Evolutionary conservation across 2,797 vertebrate genomes (phyloP).

Genomic region (Ctenochaetus hawaiiensis): DNA sequence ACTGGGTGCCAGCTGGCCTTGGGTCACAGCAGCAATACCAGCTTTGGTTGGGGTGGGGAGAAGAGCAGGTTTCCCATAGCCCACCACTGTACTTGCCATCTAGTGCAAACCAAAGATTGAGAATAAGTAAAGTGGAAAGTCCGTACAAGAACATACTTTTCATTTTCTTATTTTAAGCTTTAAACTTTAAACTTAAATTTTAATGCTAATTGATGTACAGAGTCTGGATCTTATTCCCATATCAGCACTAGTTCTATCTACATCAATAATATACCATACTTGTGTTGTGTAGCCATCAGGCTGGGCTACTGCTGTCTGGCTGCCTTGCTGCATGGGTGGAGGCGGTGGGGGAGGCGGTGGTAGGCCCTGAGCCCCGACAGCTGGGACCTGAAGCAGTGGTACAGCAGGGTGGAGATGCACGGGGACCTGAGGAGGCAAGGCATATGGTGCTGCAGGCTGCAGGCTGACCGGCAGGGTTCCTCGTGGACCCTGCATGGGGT

Average conservation of each 20-base stretch:
- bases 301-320: constrained; percentile 86
- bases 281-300: constrained; percentile 89
- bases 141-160: not conserved
- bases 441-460: constrained; percentile 88
- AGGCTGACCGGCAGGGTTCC: constrained; percentile 87
- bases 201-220: too few relatives aligned
- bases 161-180: too few relatives aligned
- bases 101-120: constrained; percentile 57
- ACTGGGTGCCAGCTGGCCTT: constrained; percentile 82
- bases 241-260: not conserved
- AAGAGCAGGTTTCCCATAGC: constrained; percentile 85
- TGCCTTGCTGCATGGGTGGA: constrained; percentile 93
- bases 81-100: constrained; percentile 82
- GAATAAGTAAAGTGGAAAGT: not conserved
- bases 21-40: constrained; percentile 52
- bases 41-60: constrained; percentile 86
- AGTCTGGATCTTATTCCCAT: not conserved
- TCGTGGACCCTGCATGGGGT: constrained; percentile 86
- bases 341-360: constrained; percentile 96
- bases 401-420: constrained; percentile 91
- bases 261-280: constrained; percentile 73
- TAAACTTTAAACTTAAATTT: too few relatives aligned
- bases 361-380: constrained; percentile 90
- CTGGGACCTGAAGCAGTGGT: constrained; percentile 92
- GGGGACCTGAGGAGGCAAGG: constrained; percentile 89